phyloP scores from a whole-genome alignment of 2,113 vertebrate species.

The Puntigrus tetrazona region DNA sequence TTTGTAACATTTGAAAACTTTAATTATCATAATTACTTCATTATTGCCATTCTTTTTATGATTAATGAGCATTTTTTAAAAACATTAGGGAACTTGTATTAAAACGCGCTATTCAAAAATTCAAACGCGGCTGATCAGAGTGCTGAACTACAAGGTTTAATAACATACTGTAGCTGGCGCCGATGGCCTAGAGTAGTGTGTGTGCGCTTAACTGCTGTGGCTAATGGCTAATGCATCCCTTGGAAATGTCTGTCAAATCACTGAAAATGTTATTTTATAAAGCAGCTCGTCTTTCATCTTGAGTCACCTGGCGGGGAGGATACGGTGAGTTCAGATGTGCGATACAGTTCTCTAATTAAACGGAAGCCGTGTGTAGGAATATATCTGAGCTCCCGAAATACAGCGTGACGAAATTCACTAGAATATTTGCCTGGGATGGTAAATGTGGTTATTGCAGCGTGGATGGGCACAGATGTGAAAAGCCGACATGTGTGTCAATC shows the following conservation, averaged over 20 bases:
- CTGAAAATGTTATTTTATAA: constrained; percentile 46
- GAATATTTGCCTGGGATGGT: constrained; percentile 22
- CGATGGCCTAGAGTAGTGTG: neutral
- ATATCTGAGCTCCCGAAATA: constrained; percentile 31
- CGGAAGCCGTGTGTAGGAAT: neutral
- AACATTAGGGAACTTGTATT: neutral
- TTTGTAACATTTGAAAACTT: no score
- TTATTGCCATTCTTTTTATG: neutral
- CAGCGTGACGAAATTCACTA: constrained; percentile 34
- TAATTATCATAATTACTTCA: neutral
- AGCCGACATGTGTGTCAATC: neutral
- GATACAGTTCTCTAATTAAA: constrained; percentile 42
- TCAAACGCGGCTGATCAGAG: neutral
- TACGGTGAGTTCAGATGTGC: constrained; percentile 6
- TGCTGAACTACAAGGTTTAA: neutral
- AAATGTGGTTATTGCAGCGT: constrained; percentile 26
- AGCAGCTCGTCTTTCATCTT: constrained; percentile 30
- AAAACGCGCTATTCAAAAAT: neutral
- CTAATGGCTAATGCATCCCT: constrained; percentile 37
- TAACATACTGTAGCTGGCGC: neutral
- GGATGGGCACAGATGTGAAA: constrained; percentile 15
- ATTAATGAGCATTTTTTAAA: no score
- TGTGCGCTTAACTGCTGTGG: constrained; percentile 16
- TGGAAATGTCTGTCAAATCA: constrained; percentile 45
- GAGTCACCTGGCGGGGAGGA: constrained; percentile 36